Evolutionary conservation across 2,888 invertebrate genomes (phyloP).

Genomic region (Perithous albicinctus): DNA sequence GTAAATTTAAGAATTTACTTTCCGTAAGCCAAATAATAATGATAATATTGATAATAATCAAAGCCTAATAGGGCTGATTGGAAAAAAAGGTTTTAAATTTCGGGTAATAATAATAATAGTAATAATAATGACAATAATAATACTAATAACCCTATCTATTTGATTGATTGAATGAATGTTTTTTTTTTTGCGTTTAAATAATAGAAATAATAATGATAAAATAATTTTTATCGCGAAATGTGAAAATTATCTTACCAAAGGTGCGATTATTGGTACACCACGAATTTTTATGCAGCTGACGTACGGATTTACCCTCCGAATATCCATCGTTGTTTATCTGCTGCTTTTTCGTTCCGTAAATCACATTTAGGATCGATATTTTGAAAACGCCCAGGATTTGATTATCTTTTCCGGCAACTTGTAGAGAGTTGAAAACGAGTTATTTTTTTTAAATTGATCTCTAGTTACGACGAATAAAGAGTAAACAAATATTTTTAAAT

Average conservation of each 20-base stretch:
- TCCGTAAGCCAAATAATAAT: no score
- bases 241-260: slow-evolving; percentile 87
- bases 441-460: slow-evolving; percentile 14
- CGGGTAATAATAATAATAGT: no score
- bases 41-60: no score
- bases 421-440: slow-evolving; percentile 44
- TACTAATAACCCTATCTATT: no score
- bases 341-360: background rate
- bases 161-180: no score
- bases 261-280: slow-evolving; percentile 91
- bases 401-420: slow-evolving; percentile 46
- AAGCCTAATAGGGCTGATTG: no score
- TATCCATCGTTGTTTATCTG: slow-evolving; percentile 47
- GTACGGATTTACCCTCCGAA: slow-evolving; percentile 80
- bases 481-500: slow-evolving; percentile 61
- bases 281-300: slow-evolving; percentile 90
- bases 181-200: no score
- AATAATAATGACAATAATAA: no score
- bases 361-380: slow-evolving; percentile 45
- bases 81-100: no score
- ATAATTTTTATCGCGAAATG: background rate
- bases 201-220: no score
- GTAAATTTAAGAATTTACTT: no score
- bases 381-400: background rate
- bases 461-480: slow-evolving; percentile 26